Evolutionary conservation across 1,140 invertebrate species (phyloP).

Genomic region (Dysdera silvatica): DNA sequence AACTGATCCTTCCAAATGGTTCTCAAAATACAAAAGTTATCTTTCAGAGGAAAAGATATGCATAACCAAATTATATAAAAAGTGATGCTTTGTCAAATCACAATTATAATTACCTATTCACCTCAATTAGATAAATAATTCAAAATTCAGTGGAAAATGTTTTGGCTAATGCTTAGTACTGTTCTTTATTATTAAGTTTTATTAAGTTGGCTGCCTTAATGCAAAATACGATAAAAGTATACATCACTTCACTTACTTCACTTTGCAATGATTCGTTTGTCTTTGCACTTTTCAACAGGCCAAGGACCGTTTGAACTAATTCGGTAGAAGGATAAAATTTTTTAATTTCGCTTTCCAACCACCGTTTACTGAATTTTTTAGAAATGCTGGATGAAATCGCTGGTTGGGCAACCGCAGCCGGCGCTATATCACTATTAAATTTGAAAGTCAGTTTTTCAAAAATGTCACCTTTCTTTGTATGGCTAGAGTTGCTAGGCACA

Average conservation of each 20-base stretch:
- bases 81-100: conserved; percentile 2
- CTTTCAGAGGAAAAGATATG: no score
- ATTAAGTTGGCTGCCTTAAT: conserved; percentile 1
- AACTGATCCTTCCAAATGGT: no score
- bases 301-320: conserved; percentile 53
- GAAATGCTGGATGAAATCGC: not conserved
- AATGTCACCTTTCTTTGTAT: not conserved
- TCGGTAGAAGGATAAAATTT: conserved; percentile 41
- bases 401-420: not conserved
- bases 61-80: no score
- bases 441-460: conserved; percentile 20
- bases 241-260: conserved; percentile 49
- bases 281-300: conserved; percentile 54
- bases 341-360: conserved; percentile 12
- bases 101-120: conserved; percentile 3
- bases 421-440: not conserved
- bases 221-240: not conserved
- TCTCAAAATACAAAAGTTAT: no score
- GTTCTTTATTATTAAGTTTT: not conserved
- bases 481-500: not conserved
- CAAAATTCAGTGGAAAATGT: conserved; percentile 1
- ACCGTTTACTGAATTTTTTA: conserved; percentile 22
- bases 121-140: conserved; percentile 25
- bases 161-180: not conserved
- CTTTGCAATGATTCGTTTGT: conserved; percentile 67